These are phyloP conservation scores for Falco concolor DNA, from an alignment of 2,797 vertebrate species.

Conservation along the genomic window DNA sequence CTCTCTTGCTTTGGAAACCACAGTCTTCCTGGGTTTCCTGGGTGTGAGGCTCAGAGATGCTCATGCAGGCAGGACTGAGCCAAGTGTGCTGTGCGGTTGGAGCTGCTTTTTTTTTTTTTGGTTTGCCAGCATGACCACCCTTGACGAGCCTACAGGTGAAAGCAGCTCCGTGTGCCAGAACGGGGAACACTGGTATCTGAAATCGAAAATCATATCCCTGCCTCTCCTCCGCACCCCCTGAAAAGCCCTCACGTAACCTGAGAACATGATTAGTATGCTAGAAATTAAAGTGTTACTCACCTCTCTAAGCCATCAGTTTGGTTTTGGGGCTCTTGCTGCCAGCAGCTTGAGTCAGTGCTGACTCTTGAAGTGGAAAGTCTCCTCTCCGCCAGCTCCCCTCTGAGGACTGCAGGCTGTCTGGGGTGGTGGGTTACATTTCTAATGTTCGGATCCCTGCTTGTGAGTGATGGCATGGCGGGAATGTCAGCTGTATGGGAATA, in stretches of 20 bases:
- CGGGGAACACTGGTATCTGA: neutral
- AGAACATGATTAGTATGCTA: neutral
- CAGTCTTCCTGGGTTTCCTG: neutral
- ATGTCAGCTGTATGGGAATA: slow-evolving; percentile 68
- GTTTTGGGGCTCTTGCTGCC: slow-evolving; percentile 17
- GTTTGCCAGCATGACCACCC: neutral
- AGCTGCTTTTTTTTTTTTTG: neutral
- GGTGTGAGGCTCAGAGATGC: neutral
- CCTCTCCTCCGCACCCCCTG: neutral
- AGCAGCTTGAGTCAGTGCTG: neutral
- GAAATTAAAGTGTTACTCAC: slow-evolving; percentile 54
- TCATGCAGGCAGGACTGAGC: neutral
- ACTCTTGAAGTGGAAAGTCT: neutral
- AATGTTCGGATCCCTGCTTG: slow-evolving; percentile 37
- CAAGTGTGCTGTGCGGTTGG: neutral
- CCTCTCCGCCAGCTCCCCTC: neutral
- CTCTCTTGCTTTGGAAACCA: neutral
- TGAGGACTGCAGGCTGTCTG: slow-evolving; percentile 25
- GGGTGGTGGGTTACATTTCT: slow-evolving; percentile 55
- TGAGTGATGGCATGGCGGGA: slow-evolving; percentile 65
- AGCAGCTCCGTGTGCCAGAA: neutral
- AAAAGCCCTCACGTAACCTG: neutral
- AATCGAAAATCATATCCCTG: neutral
- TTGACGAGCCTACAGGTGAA: neutral
- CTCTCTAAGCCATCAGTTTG: slow-evolving; percentile 3